Conservation (phyloP, 2,888 invertebrate species). For the Dugesia japonica region DNA sequence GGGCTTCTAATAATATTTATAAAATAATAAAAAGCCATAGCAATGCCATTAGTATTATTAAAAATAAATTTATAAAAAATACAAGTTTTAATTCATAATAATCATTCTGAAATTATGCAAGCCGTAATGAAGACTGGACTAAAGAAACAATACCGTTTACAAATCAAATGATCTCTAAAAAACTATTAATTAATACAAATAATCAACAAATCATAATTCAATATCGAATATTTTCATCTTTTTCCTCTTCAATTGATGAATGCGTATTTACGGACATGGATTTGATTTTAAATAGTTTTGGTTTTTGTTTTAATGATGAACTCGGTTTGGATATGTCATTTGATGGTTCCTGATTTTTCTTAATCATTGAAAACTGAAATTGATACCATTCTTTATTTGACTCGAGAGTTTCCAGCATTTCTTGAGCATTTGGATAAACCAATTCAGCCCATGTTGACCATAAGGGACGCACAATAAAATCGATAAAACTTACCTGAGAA, state of each 20-base stretch:
- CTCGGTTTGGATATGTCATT: background rate
- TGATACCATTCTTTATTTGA: conserved; percentile 8
- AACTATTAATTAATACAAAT: no score
- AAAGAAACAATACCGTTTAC: no score
- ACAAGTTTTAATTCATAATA: no score
- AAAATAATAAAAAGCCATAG: no score
- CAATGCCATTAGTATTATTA: no score
- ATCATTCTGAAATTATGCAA: no score
- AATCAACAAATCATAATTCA: no score
- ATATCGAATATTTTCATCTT: conserved; percentile 6
- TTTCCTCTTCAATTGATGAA: background rate
- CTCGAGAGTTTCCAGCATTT: background rate
- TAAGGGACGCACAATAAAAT: background rate
- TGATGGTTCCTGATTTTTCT: background rate
- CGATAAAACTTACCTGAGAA: background rate
- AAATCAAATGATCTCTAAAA: no score
- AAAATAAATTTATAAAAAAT: no score
- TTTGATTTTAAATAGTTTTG: conserved; percentile 9
- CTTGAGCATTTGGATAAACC: conserved; percentile 7
- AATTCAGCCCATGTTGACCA: background rate
- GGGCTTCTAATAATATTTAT: no score
- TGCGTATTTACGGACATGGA: background rate
- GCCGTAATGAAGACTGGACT: no score
- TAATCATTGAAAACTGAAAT: background rate
- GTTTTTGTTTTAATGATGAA: background rate